Conservation (phyloP, 2,113 vertebrate genomes). For the Nesogale talazaci region DNA sequence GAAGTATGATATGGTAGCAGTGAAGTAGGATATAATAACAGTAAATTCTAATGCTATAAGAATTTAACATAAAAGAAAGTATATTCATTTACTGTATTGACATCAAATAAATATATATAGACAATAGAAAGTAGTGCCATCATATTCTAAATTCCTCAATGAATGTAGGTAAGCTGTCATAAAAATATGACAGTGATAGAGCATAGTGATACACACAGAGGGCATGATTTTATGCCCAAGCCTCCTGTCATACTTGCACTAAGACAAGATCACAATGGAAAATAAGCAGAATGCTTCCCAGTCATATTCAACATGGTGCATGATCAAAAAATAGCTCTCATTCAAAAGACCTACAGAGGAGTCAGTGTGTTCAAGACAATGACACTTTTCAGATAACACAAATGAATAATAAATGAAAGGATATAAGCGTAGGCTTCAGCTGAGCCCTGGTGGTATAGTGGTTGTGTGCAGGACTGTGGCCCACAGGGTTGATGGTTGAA, state of each 20-base stretch:
- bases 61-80: not conserved
- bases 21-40: not conserved
- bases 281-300: not conserved
- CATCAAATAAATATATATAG: not conserved
- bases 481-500: no score
- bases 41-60: not conserved
- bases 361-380: not conserved
- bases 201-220: not conserved
- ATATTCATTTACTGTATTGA: not conserved
- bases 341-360: not conserved
- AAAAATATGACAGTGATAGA: not conserved
- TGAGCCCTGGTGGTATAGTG: no score
- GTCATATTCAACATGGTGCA: not conserved
- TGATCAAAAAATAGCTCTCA: not conserved
- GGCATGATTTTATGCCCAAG: not conserved
- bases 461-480: no score
- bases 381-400: not conserved
- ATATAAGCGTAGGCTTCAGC: no score
- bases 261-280: not conserved
- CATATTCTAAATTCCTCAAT: not conserved
- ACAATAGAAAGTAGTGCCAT: not conserved
- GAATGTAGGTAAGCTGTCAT: not conserved
- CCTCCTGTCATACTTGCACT: not conserved
- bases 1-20: not conserved
- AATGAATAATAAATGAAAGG: not conserved